Conservation (phyloP, 2,797 vertebrate genomes). For the Hapalemur alaotrensis region DNA sequence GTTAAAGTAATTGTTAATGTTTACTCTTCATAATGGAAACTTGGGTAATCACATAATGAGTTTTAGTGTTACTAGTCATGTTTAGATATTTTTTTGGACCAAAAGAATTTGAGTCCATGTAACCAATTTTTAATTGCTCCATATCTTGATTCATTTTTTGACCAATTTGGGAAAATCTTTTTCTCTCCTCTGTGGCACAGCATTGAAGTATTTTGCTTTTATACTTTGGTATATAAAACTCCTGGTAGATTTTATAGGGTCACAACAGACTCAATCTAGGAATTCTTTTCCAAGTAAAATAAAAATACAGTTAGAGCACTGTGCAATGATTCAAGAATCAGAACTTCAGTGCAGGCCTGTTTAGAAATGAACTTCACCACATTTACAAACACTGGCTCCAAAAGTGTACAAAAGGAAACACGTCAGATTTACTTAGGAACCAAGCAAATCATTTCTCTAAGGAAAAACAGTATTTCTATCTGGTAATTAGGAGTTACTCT, state of each 20-base stretch:
- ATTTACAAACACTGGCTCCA: constrained; percentile 51
- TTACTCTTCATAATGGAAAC: neutral
- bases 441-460: constrained; percentile 67
- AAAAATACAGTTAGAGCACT: constrained; percentile 54
- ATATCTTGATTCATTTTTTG: constrained; percentile 5
- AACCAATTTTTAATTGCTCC: neutral
- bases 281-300: constrained; percentile 60
- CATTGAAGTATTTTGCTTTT: constrained; percentile 1
- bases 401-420: constrained; percentile 64
- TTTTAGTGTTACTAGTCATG: neutral
- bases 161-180: neutral
- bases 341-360: neutral
- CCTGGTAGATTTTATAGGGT: constrained; percentile 10
- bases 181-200: neutral
- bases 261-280: constrained; percentile 18
- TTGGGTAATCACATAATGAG: neutral
- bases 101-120: neutral
- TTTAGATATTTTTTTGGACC: neutral
- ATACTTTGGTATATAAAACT: neutral
- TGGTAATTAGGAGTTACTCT: constrained; percentile 52
- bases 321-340: neutral
- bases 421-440: constrained; percentile 57
- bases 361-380: constrained; percentile 49
- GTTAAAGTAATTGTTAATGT: neutral
- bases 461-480: constrained; percentile 50